phyloP scores from a whole-genome alignment of 2,888 invertebrate genomes.

The Merodon equestris region DNA sequence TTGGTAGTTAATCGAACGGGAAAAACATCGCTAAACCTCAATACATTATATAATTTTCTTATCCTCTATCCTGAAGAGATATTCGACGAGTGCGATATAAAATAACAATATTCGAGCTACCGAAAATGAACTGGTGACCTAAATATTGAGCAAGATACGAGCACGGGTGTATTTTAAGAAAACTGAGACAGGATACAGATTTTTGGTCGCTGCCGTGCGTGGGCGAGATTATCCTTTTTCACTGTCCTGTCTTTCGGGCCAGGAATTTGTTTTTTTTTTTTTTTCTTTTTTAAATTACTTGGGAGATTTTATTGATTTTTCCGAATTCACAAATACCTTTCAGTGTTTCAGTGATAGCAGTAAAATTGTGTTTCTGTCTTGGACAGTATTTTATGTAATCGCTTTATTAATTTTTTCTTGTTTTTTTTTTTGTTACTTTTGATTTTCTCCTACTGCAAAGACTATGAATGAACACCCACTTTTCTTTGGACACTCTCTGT shows the following conservation, averaged over 20 bases:
- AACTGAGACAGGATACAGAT: constrained; percentile 41
- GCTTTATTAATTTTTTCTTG: background rate
- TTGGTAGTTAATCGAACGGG: too few species aligned
- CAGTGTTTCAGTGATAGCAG: background rate
- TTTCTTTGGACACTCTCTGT: constrained; percentile 21
- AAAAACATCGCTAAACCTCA: too few species aligned
- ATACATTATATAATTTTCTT: too few species aligned
- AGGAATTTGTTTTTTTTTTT: constrained; percentile 5
- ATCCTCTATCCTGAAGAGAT: constrained; percentile 34
- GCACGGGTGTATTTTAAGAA: constrained; percentile 6
- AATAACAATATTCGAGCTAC: constrained; percentile 32
- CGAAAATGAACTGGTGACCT: constrained; percentile 46
- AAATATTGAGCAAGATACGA: constrained; percentile 32
- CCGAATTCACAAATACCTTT: constrained; percentile 31
- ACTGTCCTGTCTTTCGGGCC: background rate
- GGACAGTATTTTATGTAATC: constrained; percentile 28
- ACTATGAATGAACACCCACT: constrained; percentile 32
- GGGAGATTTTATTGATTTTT: constrained; percentile 56
- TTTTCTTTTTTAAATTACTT: constrained; percentile 19
- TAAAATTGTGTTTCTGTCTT: too few species aligned
- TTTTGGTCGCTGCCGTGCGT: constrained; percentile 16
- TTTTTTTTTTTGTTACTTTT: constrained; percentile 16
- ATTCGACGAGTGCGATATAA: constrained; percentile 20
- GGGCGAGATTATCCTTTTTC: constrained; percentile 15
- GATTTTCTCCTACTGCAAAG: constrained; percentile 12